Conservation (phyloP, 2,797 vertebrate genomes). For the Girardinus metallicus region DNA sequence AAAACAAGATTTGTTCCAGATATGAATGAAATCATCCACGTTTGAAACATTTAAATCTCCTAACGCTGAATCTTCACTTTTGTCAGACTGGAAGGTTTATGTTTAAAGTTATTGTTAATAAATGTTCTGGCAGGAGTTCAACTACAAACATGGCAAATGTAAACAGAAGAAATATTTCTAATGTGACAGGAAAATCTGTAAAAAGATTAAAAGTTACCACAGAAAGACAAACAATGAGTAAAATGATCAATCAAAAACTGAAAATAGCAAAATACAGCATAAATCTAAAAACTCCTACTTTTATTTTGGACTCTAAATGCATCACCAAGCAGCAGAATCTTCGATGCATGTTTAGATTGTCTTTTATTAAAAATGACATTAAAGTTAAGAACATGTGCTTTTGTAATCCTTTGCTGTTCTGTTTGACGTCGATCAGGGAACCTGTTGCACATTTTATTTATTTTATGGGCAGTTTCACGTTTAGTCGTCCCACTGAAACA, state of each 20-base stretch:
- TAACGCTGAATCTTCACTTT: not conserved
- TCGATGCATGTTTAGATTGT: not conserved
- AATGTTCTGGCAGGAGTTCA: not conserved
- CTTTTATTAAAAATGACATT: not conserved
- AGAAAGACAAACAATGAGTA: not conserved
- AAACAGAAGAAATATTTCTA: not conserved
- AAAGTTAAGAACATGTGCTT: not conserved
- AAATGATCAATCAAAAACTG: not conserved
- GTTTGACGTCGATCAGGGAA: not conserved
- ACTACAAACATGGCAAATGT: not conserved
- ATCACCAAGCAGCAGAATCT: not conserved
- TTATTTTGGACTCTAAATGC: conserved; percentile 1
- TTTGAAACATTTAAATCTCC: not conserved
- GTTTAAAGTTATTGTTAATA: not conserved
- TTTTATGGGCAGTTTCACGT: not conserved
- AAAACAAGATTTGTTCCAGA: not conserved
- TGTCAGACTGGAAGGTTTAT: too few species aligned
- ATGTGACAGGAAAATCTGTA: not conserved
- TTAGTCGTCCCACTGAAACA: not conserved
- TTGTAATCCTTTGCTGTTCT: not conserved
- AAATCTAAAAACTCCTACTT: not conserved
- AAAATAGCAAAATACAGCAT: not conserved
- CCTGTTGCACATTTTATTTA: not conserved
- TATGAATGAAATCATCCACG: not conserved
- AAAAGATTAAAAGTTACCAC: not conserved